phyloP scores from a whole-genome alignment of 53 echinoderm and acorn worm genomes.

The Holothuria scabra region DNA sequence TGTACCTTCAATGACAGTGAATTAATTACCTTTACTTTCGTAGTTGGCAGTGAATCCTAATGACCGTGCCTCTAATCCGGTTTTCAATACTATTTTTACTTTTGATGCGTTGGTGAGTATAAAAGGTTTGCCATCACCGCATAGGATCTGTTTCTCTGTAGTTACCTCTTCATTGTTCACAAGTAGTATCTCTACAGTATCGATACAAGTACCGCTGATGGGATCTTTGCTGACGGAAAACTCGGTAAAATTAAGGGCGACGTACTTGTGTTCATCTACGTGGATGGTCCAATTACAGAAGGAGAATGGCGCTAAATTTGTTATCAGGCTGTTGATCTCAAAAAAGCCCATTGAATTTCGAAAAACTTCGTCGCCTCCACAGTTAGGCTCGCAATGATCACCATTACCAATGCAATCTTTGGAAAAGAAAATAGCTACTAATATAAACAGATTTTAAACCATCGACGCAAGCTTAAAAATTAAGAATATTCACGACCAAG shows the following conservation, averaged over 20 bases:
- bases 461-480: no score
- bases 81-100: slow-evolving; percentile 70
- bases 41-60: slow-evolving; percentile 73
- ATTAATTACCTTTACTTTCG: slow-evolving; percentile 81
- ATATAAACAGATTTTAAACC: background rate
- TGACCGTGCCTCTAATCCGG: slow-evolving; percentile 83
- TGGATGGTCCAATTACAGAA: slow-evolving; percentile 81
- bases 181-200: slow-evolving; percentile 68
- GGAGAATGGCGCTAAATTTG: slow-evolving; percentile 74
- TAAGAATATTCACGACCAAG: no score
- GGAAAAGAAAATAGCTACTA: no score
- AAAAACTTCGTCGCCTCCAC: slow-evolving; percentile 73
- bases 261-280: slow-evolving; percentile 64
- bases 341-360: slow-evolving; percentile 63
- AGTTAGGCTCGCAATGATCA: slow-evolving; percentile 71
- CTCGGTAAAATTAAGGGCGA: slow-evolving; percentile 83
- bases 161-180: slow-evolving; percentile 23
- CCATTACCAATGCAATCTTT: slow-evolving; percentile 32
- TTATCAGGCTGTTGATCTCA: slow-evolving; percentile 62
- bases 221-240: slow-evolving; percentile 60
- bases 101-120: slow-evolving; percentile 74
- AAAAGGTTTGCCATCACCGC: slow-evolving; percentile 72
- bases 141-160: slow-evolving; percentile 56
- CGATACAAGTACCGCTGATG: slow-evolving; percentile 64
- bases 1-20: no score